Base-by-base conservation (phyloP, 2,797 vertebrate genomes). In the Euphonia xanthogaster region DNA sequence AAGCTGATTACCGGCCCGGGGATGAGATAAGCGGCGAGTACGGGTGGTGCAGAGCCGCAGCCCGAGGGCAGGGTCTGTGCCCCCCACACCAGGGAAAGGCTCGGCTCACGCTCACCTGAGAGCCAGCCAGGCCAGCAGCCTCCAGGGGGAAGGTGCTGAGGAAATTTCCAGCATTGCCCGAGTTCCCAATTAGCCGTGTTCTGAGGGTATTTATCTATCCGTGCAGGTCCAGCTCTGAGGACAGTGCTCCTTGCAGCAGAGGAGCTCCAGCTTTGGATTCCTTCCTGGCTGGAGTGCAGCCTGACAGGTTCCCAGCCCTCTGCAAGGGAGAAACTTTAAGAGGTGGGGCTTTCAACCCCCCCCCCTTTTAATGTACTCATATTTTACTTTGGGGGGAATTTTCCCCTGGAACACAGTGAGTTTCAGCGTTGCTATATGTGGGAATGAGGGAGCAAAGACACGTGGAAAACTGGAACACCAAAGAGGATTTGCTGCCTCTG, bases 291-390 rank as follows among this genome's bases (percentile, higher is more conserved):
- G 48, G 60, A 74, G 53, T 30, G 57, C 35, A 67, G 55, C 30
- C 55, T 20, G 48, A 39, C 51, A 74, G 30, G 50, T 28, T 71
- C 82, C 45, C 25, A 4, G 1, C 19, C 47, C 35, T 58, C 39
- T 23, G 25, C n/a, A 30, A 50, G 60, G 61, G 48, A 53, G 37
- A 21, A 31, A 23, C 42, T 60, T 55, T 28, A 20, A 21, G 28
- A 30, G 30, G 9, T 27, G n/a, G 11, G 2, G 22, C n/a, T 81
- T 70, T 27, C 45, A 18, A 68, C 1, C 4, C 10, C 8, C 10
- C 8, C 10, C 12, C 40, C 12, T 50, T 42, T 53, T 11, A 7
- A 24, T 6, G 23, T 12, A 25, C 53, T 5, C 14, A 0, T 3
- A 0, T 24, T 54, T 62, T 22, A 7, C 51, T 78, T 53, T 17